Evolutionary conservation across 1,140 invertebrate genomes (phyloP).

Genomic region (Solen grandis): DNA sequence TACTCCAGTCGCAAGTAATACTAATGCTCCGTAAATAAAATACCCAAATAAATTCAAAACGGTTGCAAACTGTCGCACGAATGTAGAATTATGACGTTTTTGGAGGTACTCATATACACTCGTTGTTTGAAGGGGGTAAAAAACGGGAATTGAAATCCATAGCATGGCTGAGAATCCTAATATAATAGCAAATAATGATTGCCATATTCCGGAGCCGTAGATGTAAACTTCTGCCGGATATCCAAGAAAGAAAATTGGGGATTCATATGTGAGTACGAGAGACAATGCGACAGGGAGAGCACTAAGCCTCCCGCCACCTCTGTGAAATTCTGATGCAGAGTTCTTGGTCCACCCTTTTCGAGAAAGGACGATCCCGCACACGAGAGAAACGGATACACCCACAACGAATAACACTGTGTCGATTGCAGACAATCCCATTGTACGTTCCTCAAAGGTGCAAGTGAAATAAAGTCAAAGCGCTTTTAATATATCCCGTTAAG

Average conservation of each 20-base stretch:
- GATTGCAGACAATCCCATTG: too few species aligned
- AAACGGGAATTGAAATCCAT: constrained; percentile 28
- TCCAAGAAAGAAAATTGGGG: constrained; percentile 23
- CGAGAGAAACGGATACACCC: too few species aligned
- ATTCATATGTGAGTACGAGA: constrained; percentile 32
- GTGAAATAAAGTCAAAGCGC: too few species aligned
- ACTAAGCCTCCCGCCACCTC: constrained; percentile 24
- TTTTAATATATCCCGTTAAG: too few species aligned
- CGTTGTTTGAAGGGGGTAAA: constrained; percentile 32
- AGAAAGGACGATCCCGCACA: too few species aligned
- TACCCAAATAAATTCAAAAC: background rate
- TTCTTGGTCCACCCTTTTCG: too few species aligned
- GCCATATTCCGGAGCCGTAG: constrained; percentile 8
- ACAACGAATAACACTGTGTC: too few species aligned
- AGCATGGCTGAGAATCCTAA: constrained; percentile 17
- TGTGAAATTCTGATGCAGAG: too few species aligned
- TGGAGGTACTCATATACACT: constrained; percentile 36
- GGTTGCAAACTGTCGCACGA: constrained; percentile 25
- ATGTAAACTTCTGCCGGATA: constrained; percentile 31
- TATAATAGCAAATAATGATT: background rate
- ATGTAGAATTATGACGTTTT: constrained; percentile 6
- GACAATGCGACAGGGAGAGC: constrained; percentile 27
- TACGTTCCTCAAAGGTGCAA: too few species aligned
- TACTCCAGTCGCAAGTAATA: constrained; percentile 6
- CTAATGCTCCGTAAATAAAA: constrained; percentile 13